Conservation (phyloP, 2,888 invertebrate species). For the Rhagonycha fulva region DNA sequence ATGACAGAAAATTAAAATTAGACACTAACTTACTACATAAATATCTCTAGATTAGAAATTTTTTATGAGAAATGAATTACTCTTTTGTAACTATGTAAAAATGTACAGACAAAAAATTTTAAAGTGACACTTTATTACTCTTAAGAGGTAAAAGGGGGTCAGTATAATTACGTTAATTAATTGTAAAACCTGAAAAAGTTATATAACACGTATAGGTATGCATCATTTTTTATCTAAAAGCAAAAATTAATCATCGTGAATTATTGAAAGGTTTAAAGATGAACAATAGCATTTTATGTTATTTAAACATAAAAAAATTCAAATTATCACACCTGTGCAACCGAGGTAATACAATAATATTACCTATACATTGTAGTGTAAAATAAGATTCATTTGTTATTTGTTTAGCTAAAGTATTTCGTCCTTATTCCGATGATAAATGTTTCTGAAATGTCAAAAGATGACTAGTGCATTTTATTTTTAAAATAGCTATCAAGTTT, state of each 20-base stretch:
- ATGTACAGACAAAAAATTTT: too few relatives aligned
- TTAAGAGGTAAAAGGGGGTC: not conserved
- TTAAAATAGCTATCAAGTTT: not conserved
- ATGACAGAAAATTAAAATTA: too few relatives aligned
- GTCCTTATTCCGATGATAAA: slow-evolving; percentile 30
- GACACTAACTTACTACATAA: too few relatives aligned
- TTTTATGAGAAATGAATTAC: too few relatives aligned
- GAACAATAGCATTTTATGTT: not conserved
- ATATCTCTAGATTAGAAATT: too few relatives aligned
- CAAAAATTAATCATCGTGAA: not conserved
- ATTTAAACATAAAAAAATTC: not conserved
- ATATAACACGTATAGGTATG: not conserved
- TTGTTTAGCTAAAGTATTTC: not conserved
- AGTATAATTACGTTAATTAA: not conserved
- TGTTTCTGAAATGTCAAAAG: slow-evolving; percentile 35
- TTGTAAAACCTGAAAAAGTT: not conserved
- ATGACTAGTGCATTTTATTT: slow-evolving; percentile 24
- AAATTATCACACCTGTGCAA: not conserved
- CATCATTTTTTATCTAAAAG: not conserved
- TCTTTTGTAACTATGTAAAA: too few relatives aligned
- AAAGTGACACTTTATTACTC: too few relatives aligned
- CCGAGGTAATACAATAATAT: not conserved
- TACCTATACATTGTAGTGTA: not conserved
- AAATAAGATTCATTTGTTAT: not conserved
- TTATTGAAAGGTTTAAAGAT: not conserved